A percentile compares a stretch with the other conserved stretches of the same genome.
phyloP scores from a whole-genome alignment of 2,888 invertebrate genomes.

The Phengaris alcon region DNA sequence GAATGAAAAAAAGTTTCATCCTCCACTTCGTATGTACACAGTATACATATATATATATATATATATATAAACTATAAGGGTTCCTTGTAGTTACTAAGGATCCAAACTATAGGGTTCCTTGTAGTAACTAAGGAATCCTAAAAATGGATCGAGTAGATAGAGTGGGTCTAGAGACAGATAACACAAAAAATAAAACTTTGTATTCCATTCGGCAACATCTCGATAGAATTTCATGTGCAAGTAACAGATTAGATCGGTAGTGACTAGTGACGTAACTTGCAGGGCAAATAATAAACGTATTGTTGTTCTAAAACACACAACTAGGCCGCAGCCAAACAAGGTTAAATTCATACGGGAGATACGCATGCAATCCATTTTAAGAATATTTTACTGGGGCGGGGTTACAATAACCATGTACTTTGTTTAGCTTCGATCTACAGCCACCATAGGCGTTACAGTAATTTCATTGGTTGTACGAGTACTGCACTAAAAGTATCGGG shows the following conservation, averaged over 20 bases:
- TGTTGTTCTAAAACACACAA: conserved; percentile 18
- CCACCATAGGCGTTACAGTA: too few relatives aligned
- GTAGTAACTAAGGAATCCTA: too few relatives aligned
- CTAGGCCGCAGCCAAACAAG: conserved; percentile 7
- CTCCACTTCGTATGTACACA: too few relatives aligned
- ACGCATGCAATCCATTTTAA: conserved; percentile 14
- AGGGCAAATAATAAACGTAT: not conserved
- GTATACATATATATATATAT: too few relatives aligned
- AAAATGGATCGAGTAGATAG: too few relatives aligned
- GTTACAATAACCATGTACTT: not conserved
- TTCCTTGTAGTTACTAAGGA: too few relatives aligned
- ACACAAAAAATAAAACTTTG: conserved; percentile 1
- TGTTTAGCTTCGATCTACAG: too few relatives aligned
- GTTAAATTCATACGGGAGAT: conserved; percentile 8
- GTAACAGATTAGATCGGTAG: not conserved
- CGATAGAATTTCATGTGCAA: not conserved
- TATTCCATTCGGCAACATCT: conserved; percentile 18
- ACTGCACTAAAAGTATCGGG: too few relatives aligned
- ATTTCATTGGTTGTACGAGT: too few relatives aligned
- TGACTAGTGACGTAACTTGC: conserved; percentile 2
- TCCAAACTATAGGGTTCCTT: too few relatives aligned
- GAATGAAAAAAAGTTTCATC: too few relatives aligned
- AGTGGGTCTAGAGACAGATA: not conserved
- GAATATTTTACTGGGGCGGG: not conserved
- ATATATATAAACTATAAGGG: too few relatives aligned